Evolutionary conservation across 1,140 invertebrate species (phyloP), one percentile per base, ranked within the genome.

Genomic region (Ruditapes philippinarum): DNA sequence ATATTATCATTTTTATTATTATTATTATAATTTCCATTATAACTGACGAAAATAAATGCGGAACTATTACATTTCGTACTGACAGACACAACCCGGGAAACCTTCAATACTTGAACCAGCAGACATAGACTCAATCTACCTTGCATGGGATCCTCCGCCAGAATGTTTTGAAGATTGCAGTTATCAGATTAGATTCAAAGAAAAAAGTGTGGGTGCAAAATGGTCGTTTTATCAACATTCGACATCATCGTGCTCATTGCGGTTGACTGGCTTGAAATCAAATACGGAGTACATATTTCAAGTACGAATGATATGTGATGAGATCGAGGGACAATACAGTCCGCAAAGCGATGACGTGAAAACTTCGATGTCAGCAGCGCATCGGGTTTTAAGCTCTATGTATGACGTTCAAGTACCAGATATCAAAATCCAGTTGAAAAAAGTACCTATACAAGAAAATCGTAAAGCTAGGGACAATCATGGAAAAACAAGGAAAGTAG

Each of bases 401-500:
- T 51, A 22, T 42, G 19, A 45, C 19, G 40, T 83, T 31, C 0
- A 60, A 22, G 5, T n/a, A 33, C 25, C 9, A 28, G 51, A 57
- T 31, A 51, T 68, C 2, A 14, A 65, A 5, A 68, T 40, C 22
- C 40, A 60, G 4, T 19, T 54, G 1, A 57, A 38, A 60, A 80
- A 80, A 25, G 22, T 84, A n/a, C 49, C 62, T 3, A 4, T 68
- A 12, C 28, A 54, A 22, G 51, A 54, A 38, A 40, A 70, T 31
- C 31, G 0, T 12, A 54, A 45, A 54, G 82, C 82, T 31, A 14
- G 82, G 57, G 45, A 84, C 51, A 11, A 2, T 1, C 49, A 84
- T 1, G 25, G 22, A 4, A 68, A 70, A 84, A 74, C 82, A 73
- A 68, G 49, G 38, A 84, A 84, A 73, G 33, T 68, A 25, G 60